These are phyloP conservation scores for Epinephelus moara DNA, from an alignment of 2,113 vertebrate genomes.

Conservation along the genomic window DNA sequence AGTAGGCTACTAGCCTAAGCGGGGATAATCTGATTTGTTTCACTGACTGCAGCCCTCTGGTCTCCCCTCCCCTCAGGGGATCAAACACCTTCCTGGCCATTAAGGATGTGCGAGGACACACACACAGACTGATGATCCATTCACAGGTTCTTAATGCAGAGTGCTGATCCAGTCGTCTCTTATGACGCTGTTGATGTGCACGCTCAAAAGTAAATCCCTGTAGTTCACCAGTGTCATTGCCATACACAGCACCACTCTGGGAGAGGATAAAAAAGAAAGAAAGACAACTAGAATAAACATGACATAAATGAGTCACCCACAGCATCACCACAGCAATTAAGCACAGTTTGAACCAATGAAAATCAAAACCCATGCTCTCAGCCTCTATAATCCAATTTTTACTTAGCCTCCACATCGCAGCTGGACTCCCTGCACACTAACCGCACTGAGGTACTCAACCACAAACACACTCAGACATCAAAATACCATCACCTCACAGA, in stretches of 20 bases:
- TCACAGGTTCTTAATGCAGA: slow-evolving; percentile 54
- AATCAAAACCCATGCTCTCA: slow-evolving; percentile 68
- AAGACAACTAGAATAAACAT: slow-evolving; percentile 65
- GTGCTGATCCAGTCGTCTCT: slow-evolving; percentile 45
- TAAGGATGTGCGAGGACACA: slow-evolving; percentile 60
- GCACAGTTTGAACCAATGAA: slow-evolving; percentile 72
- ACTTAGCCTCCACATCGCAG: slow-evolving; percentile 64
- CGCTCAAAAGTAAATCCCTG: slow-evolving; percentile 7
- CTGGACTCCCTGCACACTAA: slow-evolving; percentile 62
- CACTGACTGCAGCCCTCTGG: slow-evolving; percentile 54
- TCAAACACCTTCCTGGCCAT: slow-evolving; percentile 65
- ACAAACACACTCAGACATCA: slow-evolving; percentile 62
- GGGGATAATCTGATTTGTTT: slow-evolving; percentile 74
- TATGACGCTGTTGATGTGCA: slow-evolving; percentile 25
- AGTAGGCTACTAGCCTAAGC: slow-evolving; percentile 52
- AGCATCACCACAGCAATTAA: slow-evolving; percentile 77
- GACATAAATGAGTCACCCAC: slow-evolving; percentile 72
- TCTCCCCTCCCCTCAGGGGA: slow-evolving; percentile 48
- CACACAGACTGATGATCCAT: slow-evolving; percentile 63
- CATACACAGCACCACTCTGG: slow-evolving; percentile 8
- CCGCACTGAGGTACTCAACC: slow-evolving; percentile 64
- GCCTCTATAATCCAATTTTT: slow-evolving; percentile 71
- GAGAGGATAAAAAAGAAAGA: slow-evolving; percentile 26
- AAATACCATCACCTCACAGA: slow-evolving; percentile 76
- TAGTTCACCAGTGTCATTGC: slow-evolving; percentile 10